A percentile compares a stretch with the other conserved stretches of the same genome.
phyloP scores from a whole-genome alignment of 2,113 vertebrate genomes.

The Neotoma lepida region DNA sequence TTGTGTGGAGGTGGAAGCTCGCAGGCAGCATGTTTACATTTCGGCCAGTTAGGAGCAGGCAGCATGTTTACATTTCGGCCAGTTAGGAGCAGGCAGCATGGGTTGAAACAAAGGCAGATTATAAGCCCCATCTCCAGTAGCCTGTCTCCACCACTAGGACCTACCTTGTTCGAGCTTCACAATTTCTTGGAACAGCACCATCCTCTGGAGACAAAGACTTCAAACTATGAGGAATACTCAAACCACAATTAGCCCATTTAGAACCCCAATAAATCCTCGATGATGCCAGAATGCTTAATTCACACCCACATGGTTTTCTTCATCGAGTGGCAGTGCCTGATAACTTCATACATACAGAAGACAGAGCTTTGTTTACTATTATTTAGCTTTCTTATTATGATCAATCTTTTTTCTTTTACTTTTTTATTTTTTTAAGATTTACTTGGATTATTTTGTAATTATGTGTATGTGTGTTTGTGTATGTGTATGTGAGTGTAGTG shows the following conservation, averaged over 20 bases:
- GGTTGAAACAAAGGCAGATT: neutral
- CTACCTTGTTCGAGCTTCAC: neutral
- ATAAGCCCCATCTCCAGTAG: no score
- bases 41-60: neutral
- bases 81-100: neutral
- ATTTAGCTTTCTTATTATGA: neutral
- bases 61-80: neutral
- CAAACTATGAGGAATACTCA: neutral
- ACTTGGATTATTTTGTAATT: neutral
- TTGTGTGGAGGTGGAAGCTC: neutral
- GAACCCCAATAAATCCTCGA: neutral
- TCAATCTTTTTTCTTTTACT: slow-evolving; percentile 11
- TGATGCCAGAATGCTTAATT: neutral
- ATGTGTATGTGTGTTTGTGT: neutral
- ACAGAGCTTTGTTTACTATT: neutral
- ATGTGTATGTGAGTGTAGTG: neutral
- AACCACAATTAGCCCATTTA: neutral
- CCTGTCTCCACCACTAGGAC: no score
- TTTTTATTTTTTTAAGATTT: neutral
- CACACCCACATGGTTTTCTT: neutral
- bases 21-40: neutral
- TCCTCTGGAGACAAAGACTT: neutral
- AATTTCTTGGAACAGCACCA: neutral
- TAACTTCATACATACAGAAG: neutral
- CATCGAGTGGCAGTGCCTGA: neutral